A percentile compares a stretch with the other conserved stretches of the same genome.
These are phyloP conservation scores for Apantesis nais DNA, from an alignment of 2,888 invertebrate species.

Conservation along the genomic window DNA sequence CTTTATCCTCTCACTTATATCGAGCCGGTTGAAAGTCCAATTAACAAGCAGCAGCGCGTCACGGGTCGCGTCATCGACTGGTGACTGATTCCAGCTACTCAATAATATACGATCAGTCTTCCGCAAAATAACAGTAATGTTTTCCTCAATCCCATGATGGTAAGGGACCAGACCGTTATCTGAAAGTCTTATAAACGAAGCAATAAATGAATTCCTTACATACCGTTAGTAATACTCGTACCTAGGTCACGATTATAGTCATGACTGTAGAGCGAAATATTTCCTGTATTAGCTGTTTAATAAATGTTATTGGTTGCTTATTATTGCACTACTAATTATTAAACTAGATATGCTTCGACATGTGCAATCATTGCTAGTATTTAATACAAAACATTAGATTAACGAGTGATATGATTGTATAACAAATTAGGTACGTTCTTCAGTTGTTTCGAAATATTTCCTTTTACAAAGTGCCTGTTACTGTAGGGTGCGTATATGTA, in stretches of 20 bases:
- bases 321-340: neutral
- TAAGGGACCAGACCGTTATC: slow-evolving; percentile 55
- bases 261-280: slow-evolving; percentile 50
- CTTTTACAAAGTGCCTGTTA: slow-evolving; percentile 68
- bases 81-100: neutral
- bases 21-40: neutral
- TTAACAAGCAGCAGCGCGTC: neutral
- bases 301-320: slow-evolving; percentile 22
- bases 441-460: slow-evolving; percentile 45
- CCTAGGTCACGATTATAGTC: slow-evolving; percentile 23
- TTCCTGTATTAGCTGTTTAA: slow-evolving; percentile 1
- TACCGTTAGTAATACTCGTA: slow-evolving; percentile 20
- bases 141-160: slow-evolving; percentile 53
- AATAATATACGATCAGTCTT: slow-evolving; percentile 46
- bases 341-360: slow-evolving; percentile 2
- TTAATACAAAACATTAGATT: neutral
- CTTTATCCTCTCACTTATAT: neutral
- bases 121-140: slow-evolving; percentile 41
- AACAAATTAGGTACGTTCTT: slow-evolving; percentile 25
- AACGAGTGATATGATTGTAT: neutral
- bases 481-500: slow-evolving; percentile 57
- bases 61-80: neutral
- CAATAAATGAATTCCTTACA: slow-evolving; percentile 43
- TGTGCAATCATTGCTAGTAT: neutral
- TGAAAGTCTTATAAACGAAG: slow-evolving; percentile 42